Base-by-base conservation (phyloP, 1,140 invertebrate species). In the Drosophila takahashii region DNA sequence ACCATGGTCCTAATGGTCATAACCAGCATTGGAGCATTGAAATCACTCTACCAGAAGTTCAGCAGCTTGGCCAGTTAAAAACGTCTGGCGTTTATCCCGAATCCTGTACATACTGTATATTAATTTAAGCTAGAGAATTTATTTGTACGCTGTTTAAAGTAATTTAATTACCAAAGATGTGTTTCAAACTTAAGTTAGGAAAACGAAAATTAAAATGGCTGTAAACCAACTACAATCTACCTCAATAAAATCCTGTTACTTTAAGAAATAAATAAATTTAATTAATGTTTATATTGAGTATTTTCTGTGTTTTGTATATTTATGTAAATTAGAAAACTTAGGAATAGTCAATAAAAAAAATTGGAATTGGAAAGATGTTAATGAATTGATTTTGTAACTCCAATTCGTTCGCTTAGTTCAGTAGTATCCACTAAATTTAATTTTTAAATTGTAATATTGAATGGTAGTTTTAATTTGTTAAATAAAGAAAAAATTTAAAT, bases 11-110 rank as follows among this genome's bases (percentile, higher is more conserved):
- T 64, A 0, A 86, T 89, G 85, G 86, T 90, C 0, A 13, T 89
- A 7, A 89, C 86, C 3, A 81, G 74, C 48, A 90, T 89, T 26
- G 85, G 81, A 8, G 80, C 85, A 1, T 52, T 89, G 0, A 85
- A 81, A 39, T 90, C 85, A 0, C 45, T 89, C 3, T 89, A 89
- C 42, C 51, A 80, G 6, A 89, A 89, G 45, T 67, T 62, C 44
- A 9, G 13, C 5, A 74, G 65, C 18, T 53, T 83, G 9, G 15
- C 27, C 0, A 79, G 65, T n/a, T 87, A 62, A 51, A n/a, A 18
- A 26, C 16, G 7, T 4, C 5, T 6, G 15, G 0, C 5, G 16
- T 27, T n/a, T 4, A 41, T 16, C 10, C 8, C 22, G 13, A 4
- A 41, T 16, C 7, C 8, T 29, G 15, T 34, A n/a, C 29, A 32